These are phyloP conservation scores for Mylabris sibirica DNA, from an alignment of 2,888 invertebrate genomes.

Conservation along the genomic window DNA sequence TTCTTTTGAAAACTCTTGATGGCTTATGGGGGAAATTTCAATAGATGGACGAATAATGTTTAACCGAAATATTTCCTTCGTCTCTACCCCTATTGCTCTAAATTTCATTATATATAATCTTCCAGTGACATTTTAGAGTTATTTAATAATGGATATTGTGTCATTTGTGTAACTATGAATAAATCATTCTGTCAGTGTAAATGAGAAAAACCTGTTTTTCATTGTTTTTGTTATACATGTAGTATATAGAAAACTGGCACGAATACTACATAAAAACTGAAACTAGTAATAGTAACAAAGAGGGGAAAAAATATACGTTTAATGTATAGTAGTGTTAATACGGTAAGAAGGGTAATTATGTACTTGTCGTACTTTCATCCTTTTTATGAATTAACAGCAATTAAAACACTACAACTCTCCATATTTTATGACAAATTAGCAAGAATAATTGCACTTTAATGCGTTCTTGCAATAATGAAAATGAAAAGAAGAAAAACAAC, in stretches of 20 bases:
- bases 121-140: slow-evolving; percentile 20
- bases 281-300: background rate
- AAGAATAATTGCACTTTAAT: background rate
- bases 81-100: background rate
- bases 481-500: background rate
- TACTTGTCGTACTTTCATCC: slow-evolving; percentile 22
- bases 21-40: background rate
- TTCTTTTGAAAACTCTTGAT: background rate
- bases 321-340: slow-evolving; percentile 39
- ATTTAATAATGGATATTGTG: slow-evolving; percentile 32
- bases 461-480: background rate
- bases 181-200: slow-evolving; percentile 43
- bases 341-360: slow-evolving; percentile 41
- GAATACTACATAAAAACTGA: slow-evolving; percentile 26
- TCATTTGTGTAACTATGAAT: slow-evolving; percentile 27
- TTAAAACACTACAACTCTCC: background rate
- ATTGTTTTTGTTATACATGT: slow-evolving; percentile 38
- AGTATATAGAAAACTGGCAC: slow-evolving; percentile 35
- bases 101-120: slow-evolving; percentile 1
- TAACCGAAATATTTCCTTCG: background rate
- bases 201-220: slow-evolving; percentile 44
- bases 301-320: slow-evolving; percentile 19
- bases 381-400: background rate
- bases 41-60: background rate
- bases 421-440: background rate